A percentile compares a stretch with the other conserved stretches of the same genome.
These are phyloP conservation scores for Tonatia bakeri DNA, from an alignment of 2,113 vertebrate genomes.

Conservation along the genomic window DNA sequence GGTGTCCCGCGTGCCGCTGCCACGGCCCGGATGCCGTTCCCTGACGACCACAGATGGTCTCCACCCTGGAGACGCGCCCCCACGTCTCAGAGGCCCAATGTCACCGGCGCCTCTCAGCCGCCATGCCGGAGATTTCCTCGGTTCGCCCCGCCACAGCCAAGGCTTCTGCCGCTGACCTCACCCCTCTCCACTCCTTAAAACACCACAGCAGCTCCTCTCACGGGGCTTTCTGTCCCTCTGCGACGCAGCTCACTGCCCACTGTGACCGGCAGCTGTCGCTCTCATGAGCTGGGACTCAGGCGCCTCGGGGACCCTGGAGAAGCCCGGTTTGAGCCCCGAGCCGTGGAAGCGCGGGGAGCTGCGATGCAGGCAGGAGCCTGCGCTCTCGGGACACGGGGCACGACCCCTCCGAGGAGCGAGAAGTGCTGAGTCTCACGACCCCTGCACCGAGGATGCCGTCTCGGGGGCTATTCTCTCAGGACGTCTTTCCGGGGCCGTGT, in stretches of 20 bases:
- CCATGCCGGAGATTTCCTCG: not conserved
- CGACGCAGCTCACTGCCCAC: not conserved
- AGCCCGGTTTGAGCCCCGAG: not conserved
- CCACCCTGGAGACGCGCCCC: rapidly evolving
- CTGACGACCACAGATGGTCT: not conserved
- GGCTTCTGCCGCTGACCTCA: not conserved
- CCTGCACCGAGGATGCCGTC: not conserved
- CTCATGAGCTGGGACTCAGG: too few species aligned
- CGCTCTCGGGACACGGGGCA: not conserved
- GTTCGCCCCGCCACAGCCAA: not conserved
- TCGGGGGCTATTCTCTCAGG: not conserved
- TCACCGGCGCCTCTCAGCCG: not conserved
- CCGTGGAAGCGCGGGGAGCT: rapidly evolving
- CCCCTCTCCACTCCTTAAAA: not conserved
- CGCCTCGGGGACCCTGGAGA: not conserved
- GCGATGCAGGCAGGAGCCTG: not conserved
- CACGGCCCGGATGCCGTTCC: not conserved
- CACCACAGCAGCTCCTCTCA: not conserved
- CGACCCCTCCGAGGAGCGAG: too few species aligned
- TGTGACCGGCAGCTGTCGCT: not conserved
- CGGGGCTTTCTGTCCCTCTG: not conserved
- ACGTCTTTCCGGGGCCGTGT: not conserved
- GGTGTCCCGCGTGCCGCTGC: rapidly evolving
- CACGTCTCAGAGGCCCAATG: not conserved
- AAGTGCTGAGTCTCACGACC: not conserved